Base-by-base conservation (phyloP, 2,797 vertebrate genomes). In the Adelosebastes latens region DNA sequence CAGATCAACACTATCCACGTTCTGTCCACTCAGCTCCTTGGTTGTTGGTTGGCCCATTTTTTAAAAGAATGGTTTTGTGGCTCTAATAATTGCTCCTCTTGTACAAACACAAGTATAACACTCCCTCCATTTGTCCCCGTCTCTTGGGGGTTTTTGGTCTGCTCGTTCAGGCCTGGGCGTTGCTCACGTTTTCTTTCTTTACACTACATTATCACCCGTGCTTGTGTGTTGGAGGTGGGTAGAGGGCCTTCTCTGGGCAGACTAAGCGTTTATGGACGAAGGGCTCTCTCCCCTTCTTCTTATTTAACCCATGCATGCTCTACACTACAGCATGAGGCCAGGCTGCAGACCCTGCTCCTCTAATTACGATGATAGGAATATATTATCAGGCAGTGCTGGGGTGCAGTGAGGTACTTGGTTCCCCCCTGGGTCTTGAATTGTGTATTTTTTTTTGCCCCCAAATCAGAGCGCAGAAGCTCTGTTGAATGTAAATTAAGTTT, bases 401-500 rank as follows among this genome's bases (percentile, higher is more conserved):
- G 84, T 88, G 81, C 76, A 83, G 75, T 71, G 70, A 90, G 84
- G 72, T 88, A 84, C 80, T 84, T 77, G n/a, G 55, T 81, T 77
- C 34, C 76, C 34, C 76, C 80, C 72, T 66, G 55, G 67, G 60
- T 88, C 74, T 88, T 80, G 42, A 83, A 73, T 85, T 71, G 29
- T 79, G 42, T 64, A 25, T 39, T 64, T 5, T 25, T 62, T 5
- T 66, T 58, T 18, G 27, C 79, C 49, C 39, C 42, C 14, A 75
- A 83, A 77, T 83, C 77, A 60, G 82, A 88, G 91, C 79, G 63
- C 46, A 68, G 76, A 63, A 70, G 81, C 87, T 89, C 88, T 89
- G 80, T 82, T 93, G 92, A 94, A 94, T 95, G 93, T 95, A 94
- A 94, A 93, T 93, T 89, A 79, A 75, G 69, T 88, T 83, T 85